phyloP scores from a whole-genome alignment of 2,888 invertebrate species.

The Trypoxylon attenuatum region DNA sequence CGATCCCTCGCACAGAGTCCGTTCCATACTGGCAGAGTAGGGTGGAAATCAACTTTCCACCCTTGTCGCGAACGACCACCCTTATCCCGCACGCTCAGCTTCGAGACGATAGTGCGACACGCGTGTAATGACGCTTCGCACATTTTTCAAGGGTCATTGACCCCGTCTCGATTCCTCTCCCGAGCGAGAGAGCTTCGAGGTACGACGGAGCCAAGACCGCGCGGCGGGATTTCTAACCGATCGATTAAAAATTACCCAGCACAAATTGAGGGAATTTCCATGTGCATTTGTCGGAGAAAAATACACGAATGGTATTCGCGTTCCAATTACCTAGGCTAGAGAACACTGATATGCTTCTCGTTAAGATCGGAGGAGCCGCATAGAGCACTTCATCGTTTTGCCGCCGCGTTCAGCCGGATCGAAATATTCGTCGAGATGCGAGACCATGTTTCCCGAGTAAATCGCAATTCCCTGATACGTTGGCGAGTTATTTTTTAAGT shows the following conservation, averaged over 20 bases:
- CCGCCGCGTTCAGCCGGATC: background rate
- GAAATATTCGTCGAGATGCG: slow-evolving; percentile 6
- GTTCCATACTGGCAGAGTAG: too few species aligned
- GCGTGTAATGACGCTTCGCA: slow-evolving; percentile 22
- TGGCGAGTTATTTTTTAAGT: too few species aligned
- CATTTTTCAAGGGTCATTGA: slow-evolving; percentile 30
- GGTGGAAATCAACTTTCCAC: slow-evolving; percentile 1
- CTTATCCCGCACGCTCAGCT: slow-evolving; percentile 10
- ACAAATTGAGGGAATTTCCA: slow-evolving; percentile 11
- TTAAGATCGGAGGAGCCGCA: slow-evolving; percentile 10
- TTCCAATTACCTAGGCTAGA: slow-evolving; percentile 38
- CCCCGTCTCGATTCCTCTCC: slow-evolving; percentile 24
- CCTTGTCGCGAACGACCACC: background rate
- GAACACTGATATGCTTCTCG: slow-evolving; percentile 13
- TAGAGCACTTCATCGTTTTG: slow-evolving; percentile 11
- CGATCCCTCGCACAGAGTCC: too few species aligned
- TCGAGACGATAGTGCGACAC: slow-evolving; percentile 2
- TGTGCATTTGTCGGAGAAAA: background rate
- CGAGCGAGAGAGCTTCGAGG: background rate
- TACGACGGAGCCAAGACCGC: background rate
- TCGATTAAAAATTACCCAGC: slow-evolving; percentile 24
- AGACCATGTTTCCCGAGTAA: too few species aligned
- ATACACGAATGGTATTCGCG: slow-evolving; percentile 15
- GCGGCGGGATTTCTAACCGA: too few species aligned
- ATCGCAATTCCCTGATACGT: too few species aligned